phyloP scores from a whole-genome alignment of 2,797 vertebrate species.

The Pogonophryne albipinna region DNA sequence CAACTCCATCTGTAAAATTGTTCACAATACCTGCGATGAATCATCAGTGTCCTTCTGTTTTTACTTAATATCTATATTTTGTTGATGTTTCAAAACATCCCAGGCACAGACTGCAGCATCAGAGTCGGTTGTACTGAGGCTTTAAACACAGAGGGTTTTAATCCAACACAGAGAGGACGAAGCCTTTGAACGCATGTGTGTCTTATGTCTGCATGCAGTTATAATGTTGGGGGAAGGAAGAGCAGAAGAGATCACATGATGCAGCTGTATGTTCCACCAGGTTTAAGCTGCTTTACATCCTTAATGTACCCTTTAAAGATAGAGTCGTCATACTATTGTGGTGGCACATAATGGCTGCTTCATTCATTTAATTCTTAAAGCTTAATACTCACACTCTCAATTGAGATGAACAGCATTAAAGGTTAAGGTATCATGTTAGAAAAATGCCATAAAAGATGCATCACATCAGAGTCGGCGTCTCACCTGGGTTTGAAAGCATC shows the following conservation, averaged over 20 bases:
- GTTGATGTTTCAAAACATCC: constrained; percentile 2
- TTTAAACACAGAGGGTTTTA: constrained; percentile 61
- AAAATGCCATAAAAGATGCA: constrained; percentile 18
- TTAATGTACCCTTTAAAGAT: constrained; percentile 21
- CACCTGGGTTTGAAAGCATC: constrained; percentile 84
- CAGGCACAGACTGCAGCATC: constrained; percentile 27
- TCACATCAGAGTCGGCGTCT: constrained; percentile 18
- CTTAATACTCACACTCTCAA: constrained; percentile 8
- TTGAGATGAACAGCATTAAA: constrained; percentile 25
- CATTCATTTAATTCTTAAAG: not conserved
- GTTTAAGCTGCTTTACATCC: constrained; percentile 59
- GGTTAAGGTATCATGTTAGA: constrained; percentile 24
- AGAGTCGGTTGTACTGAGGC: constrained; percentile 19
- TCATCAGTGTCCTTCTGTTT: not conserved
- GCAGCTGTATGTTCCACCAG: constrained; percentile 52
- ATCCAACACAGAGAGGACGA: constrained; percentile 46
- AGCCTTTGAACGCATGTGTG: constrained; percentile 26
- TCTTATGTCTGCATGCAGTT: constrained; percentile 29
- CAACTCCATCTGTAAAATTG: not conserved
- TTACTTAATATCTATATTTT: not conserved
- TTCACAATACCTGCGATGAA: constrained; percentile 5
- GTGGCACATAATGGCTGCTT: not conserved
- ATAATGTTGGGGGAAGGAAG: constrained; percentile 27
- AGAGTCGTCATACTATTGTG: constrained; percentile 8
- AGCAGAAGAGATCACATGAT: constrained; percentile 47